Percentiles rank a stretch among this genome's conserved stretches.
Evolutionary conservation across 2,888 invertebrate species (phyloP).

Genomic region (Drosophila borealis): DNA sequence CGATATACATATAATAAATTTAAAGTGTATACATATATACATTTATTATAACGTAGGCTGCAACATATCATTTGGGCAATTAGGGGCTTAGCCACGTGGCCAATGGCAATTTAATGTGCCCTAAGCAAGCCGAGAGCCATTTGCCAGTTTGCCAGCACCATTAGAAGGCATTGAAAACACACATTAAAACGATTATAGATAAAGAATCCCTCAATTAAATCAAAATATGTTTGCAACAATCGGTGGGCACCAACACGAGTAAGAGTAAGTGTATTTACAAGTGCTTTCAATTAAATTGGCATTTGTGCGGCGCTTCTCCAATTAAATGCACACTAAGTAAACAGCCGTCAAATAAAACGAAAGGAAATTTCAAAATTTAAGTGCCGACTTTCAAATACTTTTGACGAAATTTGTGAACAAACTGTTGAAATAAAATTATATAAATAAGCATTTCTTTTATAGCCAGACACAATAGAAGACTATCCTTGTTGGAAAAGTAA

Average conservation of each 20-base stretch:
- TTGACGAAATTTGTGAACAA: neutral
- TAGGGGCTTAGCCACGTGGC: conserved; percentile 31
- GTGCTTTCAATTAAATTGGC: conserved; percentile 44
- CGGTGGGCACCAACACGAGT: conserved; percentile 9
- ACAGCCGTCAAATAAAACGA: conserved; percentile 6
- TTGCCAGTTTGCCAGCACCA: conserved; percentile 56
- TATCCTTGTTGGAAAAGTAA: too few relatives aligned
- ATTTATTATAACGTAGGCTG: conserved; percentile 1
- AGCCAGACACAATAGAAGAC: too few relatives aligned
- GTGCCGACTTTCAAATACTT: neutral
- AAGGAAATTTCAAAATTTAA: neutral
- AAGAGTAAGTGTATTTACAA: neutral
- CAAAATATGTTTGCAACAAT: conserved; percentile 31
- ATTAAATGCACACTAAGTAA: conserved; percentile 38
- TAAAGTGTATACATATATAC: neutral
- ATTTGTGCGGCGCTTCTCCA: conserved; percentile 29
- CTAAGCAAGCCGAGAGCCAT: conserved; percentile 65
- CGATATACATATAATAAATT: neutral
- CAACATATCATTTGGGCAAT: conserved; percentile 33
- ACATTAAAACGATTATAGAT: conserved; percentile 66
- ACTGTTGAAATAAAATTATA: neutral
- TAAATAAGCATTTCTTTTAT: too few relatives aligned
- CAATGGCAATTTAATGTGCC: conserved; percentile 56
- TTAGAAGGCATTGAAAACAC: conserved; percentile 71
- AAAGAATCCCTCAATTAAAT: conserved; percentile 43